phyloP scores from a whole-genome alignment of 1,140 invertebrate genomes.

The Zaprionus africanus region DNA sequence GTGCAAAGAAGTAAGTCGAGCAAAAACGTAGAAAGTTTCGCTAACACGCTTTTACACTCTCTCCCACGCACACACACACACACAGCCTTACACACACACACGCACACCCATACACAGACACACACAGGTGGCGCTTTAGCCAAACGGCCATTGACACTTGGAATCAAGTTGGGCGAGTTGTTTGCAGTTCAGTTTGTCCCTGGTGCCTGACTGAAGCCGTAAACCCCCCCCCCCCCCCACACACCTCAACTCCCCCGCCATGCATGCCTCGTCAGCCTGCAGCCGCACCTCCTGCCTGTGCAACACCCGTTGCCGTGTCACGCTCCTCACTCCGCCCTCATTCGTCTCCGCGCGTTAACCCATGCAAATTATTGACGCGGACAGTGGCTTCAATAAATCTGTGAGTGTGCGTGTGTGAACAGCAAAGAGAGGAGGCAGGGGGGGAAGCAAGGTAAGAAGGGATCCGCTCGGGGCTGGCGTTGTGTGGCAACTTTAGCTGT shows the following conservation, averaged over 20 bases:
- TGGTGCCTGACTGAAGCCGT: conserved; percentile 37
- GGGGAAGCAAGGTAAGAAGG: neutral
- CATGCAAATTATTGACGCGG: conserved; percentile 81
- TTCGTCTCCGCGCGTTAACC: conserved; percentile 47
- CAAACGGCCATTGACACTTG: conserved; percentile 67
- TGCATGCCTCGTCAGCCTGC: neutral
- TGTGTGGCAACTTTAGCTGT: conserved; percentile 66
- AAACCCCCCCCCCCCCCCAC: neutral
- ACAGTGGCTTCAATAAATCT: conserved; percentile 75
- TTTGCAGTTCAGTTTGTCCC: conserved; percentile 37
- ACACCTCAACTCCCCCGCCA: conserved; percentile 2
- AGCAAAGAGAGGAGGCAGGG: neutral
- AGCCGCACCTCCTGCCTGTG: neutral
- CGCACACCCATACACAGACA: conserved; percentile 12
- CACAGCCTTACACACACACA: conserved; percentile 21
- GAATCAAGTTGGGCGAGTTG: conserved; percentile 45
- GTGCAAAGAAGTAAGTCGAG: conserved; percentile 65
- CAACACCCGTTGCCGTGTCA: too few species aligned
- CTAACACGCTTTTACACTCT: conserved; percentile 73
- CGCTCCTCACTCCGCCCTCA: neutral
- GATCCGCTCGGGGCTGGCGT: neutral
- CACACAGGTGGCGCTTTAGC: conserved; percentile 54
- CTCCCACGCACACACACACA: conserved; percentile 28
- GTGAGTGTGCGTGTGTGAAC: conserved; percentile 13
- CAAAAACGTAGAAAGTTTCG: conserved; percentile 70